phyloP scores from a whole-genome alignment of 2,797 vertebrate species.

The Bufotes viridis region DNA sequence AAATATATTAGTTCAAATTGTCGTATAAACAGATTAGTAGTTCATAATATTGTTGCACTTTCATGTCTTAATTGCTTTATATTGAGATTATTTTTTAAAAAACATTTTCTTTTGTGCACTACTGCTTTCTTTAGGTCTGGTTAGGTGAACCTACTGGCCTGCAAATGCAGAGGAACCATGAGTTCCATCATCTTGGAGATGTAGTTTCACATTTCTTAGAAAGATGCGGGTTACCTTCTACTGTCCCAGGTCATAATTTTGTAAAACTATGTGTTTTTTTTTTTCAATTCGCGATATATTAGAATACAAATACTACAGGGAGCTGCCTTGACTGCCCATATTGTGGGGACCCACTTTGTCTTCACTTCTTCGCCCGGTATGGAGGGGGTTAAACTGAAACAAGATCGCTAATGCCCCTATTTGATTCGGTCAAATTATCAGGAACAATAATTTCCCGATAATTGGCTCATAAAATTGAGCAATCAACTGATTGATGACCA shows the following conservation, averaged over 20 bases:
- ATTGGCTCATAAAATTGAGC: no score
- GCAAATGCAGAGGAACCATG: not conserved
- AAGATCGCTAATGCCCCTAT: not conserved
- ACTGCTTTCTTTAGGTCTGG: not conserved
- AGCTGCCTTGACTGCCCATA: not conserved
- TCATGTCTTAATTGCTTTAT: slow-evolving; percentile 1
- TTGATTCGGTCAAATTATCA: no score
- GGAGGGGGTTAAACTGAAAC: not conserved
- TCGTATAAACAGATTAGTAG: not conserved
- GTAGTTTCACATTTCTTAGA: not conserved
- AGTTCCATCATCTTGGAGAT: not conserved
- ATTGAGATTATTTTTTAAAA: not conserved
- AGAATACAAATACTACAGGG: not conserved
- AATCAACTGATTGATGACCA: no score
- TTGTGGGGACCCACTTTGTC: not conserved
- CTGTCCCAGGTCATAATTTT: not conserved
- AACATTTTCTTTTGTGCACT: not conserved
- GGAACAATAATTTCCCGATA: no score
- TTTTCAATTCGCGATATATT: not conserved
- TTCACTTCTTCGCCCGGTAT: not conserved
- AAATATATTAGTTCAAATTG: not conserved
- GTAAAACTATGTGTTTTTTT: not conserved
- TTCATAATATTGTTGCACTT: slow-evolving; percentile 10
- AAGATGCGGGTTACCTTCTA: not conserved
- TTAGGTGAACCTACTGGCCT: not conserved